phyloP scores from a whole-genome alignment of 2,888 invertebrate species.

The Coleophora flavipennella region DNA sequence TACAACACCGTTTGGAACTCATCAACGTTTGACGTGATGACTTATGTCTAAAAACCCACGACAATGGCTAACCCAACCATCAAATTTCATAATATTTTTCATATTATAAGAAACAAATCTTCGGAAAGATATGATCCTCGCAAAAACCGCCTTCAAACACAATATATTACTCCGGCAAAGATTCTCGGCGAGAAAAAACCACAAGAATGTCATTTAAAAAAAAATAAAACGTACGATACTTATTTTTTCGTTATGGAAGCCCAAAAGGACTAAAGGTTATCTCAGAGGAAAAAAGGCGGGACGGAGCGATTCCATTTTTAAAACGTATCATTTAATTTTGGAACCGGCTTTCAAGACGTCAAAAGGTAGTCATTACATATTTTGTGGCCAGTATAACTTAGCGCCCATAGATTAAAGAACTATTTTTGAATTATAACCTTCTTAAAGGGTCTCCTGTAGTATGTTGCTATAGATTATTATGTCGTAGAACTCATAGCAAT shows the following conservation, averaged over 20 bases:
- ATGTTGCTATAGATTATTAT: too few species aligned
- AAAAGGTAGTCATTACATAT: slow-evolving; percentile 71
- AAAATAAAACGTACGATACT: slow-evolving; percentile 65
- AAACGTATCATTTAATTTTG: slow-evolving; percentile 73
- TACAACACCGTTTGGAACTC: slow-evolving; percentile 46
- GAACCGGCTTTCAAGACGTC: slow-evolving; percentile 71
- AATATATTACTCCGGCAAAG: slow-evolving; percentile 55
- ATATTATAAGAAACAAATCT: slow-evolving; percentile 40
- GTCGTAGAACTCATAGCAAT: too few species aligned
- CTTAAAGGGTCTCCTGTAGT: slow-evolving; percentile 2
- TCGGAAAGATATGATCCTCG: slow-evolving; percentile 37
- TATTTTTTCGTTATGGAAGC: slow-evolving; percentile 65
- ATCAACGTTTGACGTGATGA: slow-evolving; percentile 49
- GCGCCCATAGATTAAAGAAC: slow-evolving; percentile 49
- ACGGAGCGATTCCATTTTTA: slow-evolving; percentile 70
- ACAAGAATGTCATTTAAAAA: slow-evolving; percentile 71
- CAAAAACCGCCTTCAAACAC: slow-evolving; percentile 52
- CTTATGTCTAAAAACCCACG: slow-evolving; percentile 44
- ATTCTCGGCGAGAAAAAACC: slow-evolving; percentile 66
- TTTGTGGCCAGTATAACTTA: slow-evolving; percentile 60
- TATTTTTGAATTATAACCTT: slow-evolving; percentile 43
- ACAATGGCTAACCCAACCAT: slow-evolving; percentile 40
- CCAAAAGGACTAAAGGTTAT: slow-evolving; percentile 70
- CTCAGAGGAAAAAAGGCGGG: slow-evolving; percentile 69
- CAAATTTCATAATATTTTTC: slow-evolving; percentile 38